These are phyloP conservation scores for Hypena proboscidalis DNA, from an alignment of 2,888 invertebrate genomes.

Conservation along the genomic window DNA sequence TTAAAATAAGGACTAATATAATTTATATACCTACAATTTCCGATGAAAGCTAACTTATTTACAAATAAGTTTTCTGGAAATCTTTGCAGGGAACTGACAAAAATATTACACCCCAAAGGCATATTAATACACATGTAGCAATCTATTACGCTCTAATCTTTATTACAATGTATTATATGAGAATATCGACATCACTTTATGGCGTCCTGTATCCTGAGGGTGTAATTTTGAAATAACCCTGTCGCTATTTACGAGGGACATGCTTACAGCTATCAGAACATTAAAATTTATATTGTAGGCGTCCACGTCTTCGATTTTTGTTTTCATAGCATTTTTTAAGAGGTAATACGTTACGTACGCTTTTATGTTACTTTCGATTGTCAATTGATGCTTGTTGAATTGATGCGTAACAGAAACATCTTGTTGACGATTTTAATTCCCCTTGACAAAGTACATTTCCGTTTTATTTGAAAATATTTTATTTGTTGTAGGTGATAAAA, in stretches of 20 bases:
- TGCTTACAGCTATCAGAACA: constrained; percentile 69
- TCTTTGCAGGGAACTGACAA: constrained; percentile 25
- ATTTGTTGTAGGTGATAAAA: too few species aligned
- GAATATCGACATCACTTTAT: constrained; percentile 63
- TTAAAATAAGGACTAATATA: too few species aligned
- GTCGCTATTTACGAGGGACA: constrained; percentile 64
- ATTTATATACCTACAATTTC: too few species aligned
- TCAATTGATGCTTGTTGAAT: not conserved
- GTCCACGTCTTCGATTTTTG: constrained; percentile 32
- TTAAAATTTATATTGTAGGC: constrained; percentile 64
- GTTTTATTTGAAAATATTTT: too few species aligned
- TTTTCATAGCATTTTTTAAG: constrained; percentile 29
- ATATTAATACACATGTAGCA: constrained; percentile 53
- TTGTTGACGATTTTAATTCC: too few species aligned
- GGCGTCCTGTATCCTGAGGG: constrained; percentile 58
- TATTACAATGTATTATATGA: constrained; percentile 65
- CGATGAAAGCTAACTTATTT: too few species aligned
- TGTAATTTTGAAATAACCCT: constrained; percentile 66
- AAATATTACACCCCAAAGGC: constrained; percentile 51
- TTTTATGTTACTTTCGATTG: too few species aligned
- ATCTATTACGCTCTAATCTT: constrained; percentile 66
- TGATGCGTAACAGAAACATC: too few species aligned
- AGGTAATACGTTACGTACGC: constrained; percentile 15
- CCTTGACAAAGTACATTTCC: too few species aligned
- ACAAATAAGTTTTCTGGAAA: too few species aligned